These are phyloP conservation scores for Mesopsocus fuscifrons DNA, from an alignment of 2,888 invertebrate genomes.

Conservation along the genomic window DNA sequence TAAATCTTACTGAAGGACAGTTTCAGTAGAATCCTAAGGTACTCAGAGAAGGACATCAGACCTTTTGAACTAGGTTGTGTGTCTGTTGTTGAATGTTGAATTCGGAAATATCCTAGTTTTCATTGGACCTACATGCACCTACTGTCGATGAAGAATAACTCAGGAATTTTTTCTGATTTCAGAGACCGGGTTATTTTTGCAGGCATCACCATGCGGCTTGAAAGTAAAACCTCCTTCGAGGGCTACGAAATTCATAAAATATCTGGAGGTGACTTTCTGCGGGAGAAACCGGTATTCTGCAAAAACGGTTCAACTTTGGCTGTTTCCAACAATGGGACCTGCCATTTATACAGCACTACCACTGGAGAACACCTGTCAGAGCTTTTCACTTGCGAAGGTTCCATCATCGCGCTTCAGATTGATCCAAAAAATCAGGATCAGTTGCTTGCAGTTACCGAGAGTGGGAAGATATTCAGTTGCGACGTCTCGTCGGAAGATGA, in stretches of 20 bases:
- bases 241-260: neutral
- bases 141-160: too few relatives aligned
- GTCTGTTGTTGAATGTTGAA: too few relatives aligned
- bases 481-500: neutral
- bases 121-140: too few relatives aligned
- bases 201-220: neutral
- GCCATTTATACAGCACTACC: slow-evolving; percentile 5
- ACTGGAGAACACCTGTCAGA: neutral
- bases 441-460: neutral
- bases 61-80: too few relatives aligned
- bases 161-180: too few relatives aligned
- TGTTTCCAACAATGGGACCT: neutral
- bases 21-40: too few relatives aligned
- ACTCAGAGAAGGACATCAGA: too few relatives aligned
- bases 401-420: neutral
- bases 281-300: neutral
- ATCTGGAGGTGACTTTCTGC: neutral
- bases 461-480: neutral
- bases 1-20: too few relatives aligned
- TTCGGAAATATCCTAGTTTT: too few relatives aligned
- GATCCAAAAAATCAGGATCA: neutral
- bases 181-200: too few relatives aligned
- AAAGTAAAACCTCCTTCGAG: neutral
- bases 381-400: neutral
- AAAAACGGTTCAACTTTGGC: neutral